Evolutionary conservation across 2,888 invertebrate species (phyloP).

Genomic region (Drosophila buzzatii): DNA sequence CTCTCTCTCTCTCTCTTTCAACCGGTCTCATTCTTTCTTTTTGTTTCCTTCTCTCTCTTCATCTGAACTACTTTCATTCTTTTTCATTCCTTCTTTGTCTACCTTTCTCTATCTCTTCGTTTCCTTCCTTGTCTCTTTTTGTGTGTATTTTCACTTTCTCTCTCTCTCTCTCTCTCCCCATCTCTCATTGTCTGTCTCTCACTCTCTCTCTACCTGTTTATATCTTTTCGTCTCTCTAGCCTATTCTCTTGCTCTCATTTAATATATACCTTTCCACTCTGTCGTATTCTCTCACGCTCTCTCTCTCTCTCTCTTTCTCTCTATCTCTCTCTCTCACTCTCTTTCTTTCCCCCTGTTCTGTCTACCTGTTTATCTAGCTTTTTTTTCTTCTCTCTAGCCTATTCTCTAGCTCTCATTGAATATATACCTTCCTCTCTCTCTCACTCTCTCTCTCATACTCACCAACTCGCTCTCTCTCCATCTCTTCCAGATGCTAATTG

Average conservation of each 20-base stretch:
- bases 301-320: background rate
- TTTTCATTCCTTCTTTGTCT: no score
- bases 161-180: no score
- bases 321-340: background rate
- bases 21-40: no score
- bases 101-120: background rate
- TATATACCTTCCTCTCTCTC: background rate
- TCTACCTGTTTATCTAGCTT: no score
- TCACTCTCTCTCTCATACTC: slow-evolving; percentile 65
- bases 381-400: background rate
- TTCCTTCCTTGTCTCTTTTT: no score
- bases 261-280: no score
- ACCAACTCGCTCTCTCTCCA: background rate
- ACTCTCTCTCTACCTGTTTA: no score
- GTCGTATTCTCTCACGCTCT: background rate
- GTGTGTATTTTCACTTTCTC: no score
- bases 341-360: background rate
- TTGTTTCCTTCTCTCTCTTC: no score
- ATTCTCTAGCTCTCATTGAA: background rate
- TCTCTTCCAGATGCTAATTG: slow-evolving; percentile 94
- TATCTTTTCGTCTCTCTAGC: background rate
- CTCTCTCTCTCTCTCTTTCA: background rate
- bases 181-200: background rate
- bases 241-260: background rate
- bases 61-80: no score